phyloP scores from a whole-genome alignment of 2,888 invertebrate genomes.

The Tinea semifulvella region DNA sequence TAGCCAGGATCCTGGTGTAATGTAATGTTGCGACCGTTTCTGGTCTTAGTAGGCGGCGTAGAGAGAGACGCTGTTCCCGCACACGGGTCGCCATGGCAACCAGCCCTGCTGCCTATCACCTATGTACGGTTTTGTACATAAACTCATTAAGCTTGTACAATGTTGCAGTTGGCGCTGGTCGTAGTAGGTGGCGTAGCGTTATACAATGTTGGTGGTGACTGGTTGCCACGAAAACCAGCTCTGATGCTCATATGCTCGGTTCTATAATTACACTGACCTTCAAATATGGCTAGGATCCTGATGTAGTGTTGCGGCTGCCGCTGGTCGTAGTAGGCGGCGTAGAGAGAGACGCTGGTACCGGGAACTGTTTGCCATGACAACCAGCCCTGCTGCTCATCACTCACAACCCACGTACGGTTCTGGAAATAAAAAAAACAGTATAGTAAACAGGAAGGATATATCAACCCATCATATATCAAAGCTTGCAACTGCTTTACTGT shows the following conservation, averaged over 20 bases:
- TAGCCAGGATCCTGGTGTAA: constrained; percentile 47
- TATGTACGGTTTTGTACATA: constrained; percentile 42
- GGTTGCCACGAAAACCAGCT: no score
- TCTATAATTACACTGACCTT: constrained; percentile 41
- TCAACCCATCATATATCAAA: no score
- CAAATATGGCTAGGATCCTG: constrained; percentile 46
- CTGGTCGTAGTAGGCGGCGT: constrained; percentile 64
- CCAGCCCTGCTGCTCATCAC: constrained; percentile 15
- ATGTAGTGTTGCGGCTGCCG: constrained; percentile 47
- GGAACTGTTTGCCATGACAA: constrained; percentile 44
- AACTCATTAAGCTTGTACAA: no score
- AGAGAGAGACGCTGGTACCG: constrained; percentile 52
- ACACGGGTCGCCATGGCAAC: constrained; percentile 43
- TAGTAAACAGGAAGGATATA: no score
- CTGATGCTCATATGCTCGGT: no score
- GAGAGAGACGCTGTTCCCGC: constrained; percentile 48
- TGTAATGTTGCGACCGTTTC: constrained; percentile 46
- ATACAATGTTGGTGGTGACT: no score
- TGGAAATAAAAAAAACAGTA: constrained; percentile 19
- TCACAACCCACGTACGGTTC: constrained; percentile 44
- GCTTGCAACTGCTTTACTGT: no score
- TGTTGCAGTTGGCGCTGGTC: no score
- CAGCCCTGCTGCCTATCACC: constrained; percentile 22
- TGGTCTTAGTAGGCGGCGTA: constrained; percentile 66
- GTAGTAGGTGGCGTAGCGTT: no score